Conservation (phyloP, 2,888 invertebrate genomes). For the Polymixis flavicincta region DNA sequence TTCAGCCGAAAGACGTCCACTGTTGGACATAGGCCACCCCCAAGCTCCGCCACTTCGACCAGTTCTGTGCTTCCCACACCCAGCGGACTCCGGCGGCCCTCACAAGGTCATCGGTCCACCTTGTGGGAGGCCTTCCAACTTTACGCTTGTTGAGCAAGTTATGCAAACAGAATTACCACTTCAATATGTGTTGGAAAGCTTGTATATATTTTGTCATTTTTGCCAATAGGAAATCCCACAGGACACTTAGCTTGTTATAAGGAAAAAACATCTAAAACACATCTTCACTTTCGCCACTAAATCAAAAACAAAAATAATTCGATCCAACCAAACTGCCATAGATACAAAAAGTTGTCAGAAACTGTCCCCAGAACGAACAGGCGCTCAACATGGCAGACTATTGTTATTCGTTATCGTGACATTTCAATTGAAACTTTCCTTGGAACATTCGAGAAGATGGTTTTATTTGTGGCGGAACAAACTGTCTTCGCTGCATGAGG, state of each 20-base stretch:
- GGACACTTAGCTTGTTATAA: not conserved
- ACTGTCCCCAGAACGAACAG: slow-evolving; percentile 46
- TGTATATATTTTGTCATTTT: not conserved
- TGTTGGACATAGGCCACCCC: too few species aligned
- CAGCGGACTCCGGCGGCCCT: too few species aligned
- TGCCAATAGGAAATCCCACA: not conserved
- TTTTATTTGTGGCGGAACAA: slow-evolving; percentile 52
- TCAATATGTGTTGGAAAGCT: not conserved
- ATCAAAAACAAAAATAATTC: slow-evolving; percentile 52
- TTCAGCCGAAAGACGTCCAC: too few species aligned
- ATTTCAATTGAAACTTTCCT: slow-evolving; percentile 76
- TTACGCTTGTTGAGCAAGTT: too few species aligned
- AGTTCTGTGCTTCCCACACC: too few species aligned
- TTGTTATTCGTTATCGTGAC: slow-evolving; percentile 76
- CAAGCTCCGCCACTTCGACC: too few species aligned
- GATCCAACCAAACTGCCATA: slow-evolving; percentile 26
- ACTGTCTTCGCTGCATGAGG: slow-evolving; percentile 53
- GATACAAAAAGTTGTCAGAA: slow-evolving; percentile 55
- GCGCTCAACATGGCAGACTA: slow-evolving; percentile 56
- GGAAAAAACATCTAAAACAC: slow-evolving; percentile 11
- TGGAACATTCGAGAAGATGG: slow-evolving; percentile 58
- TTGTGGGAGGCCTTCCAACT: too few species aligned
- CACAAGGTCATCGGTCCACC: too few species aligned
- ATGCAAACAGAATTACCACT: not conserved
- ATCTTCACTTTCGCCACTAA: slow-evolving; percentile 18